Percentiles rank a stretch among this genome's conserved stretches.
Conservation (phyloP, 2,888 invertebrate species). For the Phoenoteleia sp. region DNA sequence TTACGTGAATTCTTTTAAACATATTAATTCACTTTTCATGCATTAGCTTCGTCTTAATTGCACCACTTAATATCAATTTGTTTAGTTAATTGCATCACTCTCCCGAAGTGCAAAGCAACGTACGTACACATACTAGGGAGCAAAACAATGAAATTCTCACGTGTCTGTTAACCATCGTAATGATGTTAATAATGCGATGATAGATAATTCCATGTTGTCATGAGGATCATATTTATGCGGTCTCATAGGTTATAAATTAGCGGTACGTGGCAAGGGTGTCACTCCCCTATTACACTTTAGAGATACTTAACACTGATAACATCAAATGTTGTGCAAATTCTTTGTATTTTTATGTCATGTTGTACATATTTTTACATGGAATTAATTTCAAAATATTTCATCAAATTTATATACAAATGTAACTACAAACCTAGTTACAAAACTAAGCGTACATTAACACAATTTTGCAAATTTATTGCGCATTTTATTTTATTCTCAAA, state of each 20-base stretch:
- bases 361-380: no score
- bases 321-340: conserved; percentile 8
- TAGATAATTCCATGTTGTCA: conserved; percentile 39
- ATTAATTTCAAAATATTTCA: no score
- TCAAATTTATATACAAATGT: no score
- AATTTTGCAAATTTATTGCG: no score
- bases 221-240: conserved; percentile 49
- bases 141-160: conserved; percentile 50
- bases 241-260: conserved; percentile 35
- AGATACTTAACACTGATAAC: not conserved
- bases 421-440: no score
- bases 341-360: no score
- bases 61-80: conserved; percentile 40
- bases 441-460: no score
- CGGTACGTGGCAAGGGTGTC: conserved; percentile 11
- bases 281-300: conserved; percentile 11
- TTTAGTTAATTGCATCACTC: conserved; percentile 23
- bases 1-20: no score
- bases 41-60: conserved; percentile 2
- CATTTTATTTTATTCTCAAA: no score
- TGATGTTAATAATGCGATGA: conserved; percentile 40
- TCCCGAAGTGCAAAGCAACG: no score
- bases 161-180: conserved; percentile 37
- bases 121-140: not conserved
- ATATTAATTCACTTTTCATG: not conserved